Conservation (phyloP, 2,888 invertebrate genomes). For the Gandaritis pyraliata region DNA sequence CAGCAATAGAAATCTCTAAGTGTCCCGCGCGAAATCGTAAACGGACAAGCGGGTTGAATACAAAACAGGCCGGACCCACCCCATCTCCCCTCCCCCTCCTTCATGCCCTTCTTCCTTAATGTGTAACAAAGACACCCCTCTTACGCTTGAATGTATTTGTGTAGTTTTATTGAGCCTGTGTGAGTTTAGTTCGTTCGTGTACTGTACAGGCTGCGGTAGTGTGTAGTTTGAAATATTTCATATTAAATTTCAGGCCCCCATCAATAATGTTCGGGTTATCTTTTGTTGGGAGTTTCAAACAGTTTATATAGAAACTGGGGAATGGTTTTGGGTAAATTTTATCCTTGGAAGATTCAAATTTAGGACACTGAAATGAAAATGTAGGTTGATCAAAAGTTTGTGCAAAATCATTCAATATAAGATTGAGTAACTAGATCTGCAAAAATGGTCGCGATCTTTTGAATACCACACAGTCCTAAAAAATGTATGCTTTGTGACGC, state of each 20-base stretch:
- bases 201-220: conserved; percentile 46
- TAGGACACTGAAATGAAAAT: conserved; percentile 16
- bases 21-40: conserved; percentile 81
- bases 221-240: conserved; percentile 77
- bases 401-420: background rate
- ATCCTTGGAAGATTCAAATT: conserved; percentile 27
- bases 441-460: too few species aligned
- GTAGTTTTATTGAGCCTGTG: conserved; percentile 63
- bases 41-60: conserved; percentile 78
- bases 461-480: too few species aligned
- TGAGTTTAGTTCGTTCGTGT: conserved; percentile 62
- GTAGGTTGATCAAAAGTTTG: conserved; percentile 4
- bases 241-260: conserved; percentile 82
- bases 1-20: conserved; percentile 77
- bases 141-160: conserved; percentile 75
- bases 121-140: conserved; percentile 84
- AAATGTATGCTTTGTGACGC: too few species aligned
- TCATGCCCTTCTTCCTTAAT: conserved; percentile 82
- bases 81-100: conserved; percentile 63
- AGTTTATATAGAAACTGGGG: conserved; percentile 41
- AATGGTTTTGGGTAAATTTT: conserved; percentile 19
- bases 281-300: conserved; percentile 58
- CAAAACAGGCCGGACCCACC: conserved; percentile 68
- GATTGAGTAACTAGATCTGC: too few species aligned
- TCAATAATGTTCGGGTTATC: conserved; percentile 75